These are phyloP conservation scores for Pandemis cinnamomeana DNA, from an alignment of 2,888 invertebrate species.

Conservation along the genomic window DNA sequence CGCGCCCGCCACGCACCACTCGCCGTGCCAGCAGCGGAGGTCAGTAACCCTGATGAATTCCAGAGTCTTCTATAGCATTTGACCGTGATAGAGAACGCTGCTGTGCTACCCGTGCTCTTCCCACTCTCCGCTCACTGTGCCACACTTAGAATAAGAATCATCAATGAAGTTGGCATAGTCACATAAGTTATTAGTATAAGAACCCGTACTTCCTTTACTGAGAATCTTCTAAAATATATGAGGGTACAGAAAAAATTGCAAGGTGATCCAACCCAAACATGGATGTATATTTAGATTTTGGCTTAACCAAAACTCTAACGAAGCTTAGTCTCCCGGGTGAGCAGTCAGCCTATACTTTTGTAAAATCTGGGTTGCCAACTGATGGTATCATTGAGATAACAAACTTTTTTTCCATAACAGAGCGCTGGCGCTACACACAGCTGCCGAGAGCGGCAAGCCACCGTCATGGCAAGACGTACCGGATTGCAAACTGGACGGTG, in stretches of 20 bases:
- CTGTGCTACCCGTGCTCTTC: conserved; percentile 91
- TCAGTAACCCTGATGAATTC: not conserved
- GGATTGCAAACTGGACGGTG: conserved; percentile 88
- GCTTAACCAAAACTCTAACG: no score
- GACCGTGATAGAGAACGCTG: conserved; percentile 75
- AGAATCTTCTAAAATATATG: no score
- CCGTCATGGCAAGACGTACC: conserved; percentile 91
- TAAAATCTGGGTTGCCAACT: not conserved
- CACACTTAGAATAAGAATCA: conserved; percentile 60
- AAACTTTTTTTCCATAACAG: conserved; percentile 51
- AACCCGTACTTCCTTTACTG: no score
- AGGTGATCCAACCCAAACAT: no score
- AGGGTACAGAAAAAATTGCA: no score
- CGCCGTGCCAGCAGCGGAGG: conserved; percentile 88
- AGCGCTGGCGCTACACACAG: conserved; percentile 73
- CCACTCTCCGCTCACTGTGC: conserved; percentile 90
- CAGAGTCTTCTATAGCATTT: not conserved
- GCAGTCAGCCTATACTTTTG: no score
- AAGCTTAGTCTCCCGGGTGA: no score
- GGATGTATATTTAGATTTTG: no score
- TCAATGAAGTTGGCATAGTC: no score
- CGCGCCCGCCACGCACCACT: conserved; percentile 88
- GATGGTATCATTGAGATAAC: not conserved
- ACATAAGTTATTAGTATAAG: no score
- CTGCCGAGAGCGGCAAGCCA: conserved; percentile 87